These are phyloP conservation scores for Psettodes erumei DNA, from an alignment of 2,113 vertebrate genomes.

Conservation along the genomic window DNA sequence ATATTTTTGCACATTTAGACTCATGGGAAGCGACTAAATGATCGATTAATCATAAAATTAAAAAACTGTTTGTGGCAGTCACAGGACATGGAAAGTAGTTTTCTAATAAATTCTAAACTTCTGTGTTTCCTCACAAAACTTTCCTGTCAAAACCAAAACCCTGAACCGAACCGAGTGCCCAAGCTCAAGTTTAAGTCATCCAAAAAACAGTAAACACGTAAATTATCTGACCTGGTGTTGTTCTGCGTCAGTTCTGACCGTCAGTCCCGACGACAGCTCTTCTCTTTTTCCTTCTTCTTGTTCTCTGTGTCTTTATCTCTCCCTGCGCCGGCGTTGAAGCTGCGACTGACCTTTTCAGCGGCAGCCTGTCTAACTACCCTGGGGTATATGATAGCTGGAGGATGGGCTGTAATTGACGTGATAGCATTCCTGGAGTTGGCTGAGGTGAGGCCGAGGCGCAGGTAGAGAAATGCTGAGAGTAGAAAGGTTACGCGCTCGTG, in stretches of 20 bases:
- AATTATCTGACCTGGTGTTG: background rate
- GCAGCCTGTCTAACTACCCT: slow-evolving; percentile 58
- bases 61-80: too few relatives aligned
- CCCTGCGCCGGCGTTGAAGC: slow-evolving; percentile 38
- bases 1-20: too few relatives aligned
- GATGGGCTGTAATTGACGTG: slow-evolving; percentile 75
- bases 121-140: background rate
- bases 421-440: slow-evolving; percentile 50
- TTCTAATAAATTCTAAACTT: background rate
- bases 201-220: background rate
- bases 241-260: background rate
- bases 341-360: slow-evolving; percentile 74
- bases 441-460: slow-evolving; percentile 30
- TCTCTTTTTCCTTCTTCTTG: background rate
- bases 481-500: slow-evolving; percentile 31
- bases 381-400: slow-evolving; percentile 61
- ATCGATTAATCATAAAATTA: too few relatives aligned
- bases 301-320: slow-evolving; percentile 18
- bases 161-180: background rate
- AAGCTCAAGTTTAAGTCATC: background rate
- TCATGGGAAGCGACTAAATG: too few relatives aligned
- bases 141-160: background rate
- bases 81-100: too few relatives aligned
- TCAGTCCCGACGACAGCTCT: slow-evolving; percentile 6
- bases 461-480: slow-evolving; percentile 51